Evolutionary conservation across 2,888 invertebrate genomes (phyloP), one percentile per base, ranked within the genome.

Genomic region (Philopedon plagiatum): DNA sequence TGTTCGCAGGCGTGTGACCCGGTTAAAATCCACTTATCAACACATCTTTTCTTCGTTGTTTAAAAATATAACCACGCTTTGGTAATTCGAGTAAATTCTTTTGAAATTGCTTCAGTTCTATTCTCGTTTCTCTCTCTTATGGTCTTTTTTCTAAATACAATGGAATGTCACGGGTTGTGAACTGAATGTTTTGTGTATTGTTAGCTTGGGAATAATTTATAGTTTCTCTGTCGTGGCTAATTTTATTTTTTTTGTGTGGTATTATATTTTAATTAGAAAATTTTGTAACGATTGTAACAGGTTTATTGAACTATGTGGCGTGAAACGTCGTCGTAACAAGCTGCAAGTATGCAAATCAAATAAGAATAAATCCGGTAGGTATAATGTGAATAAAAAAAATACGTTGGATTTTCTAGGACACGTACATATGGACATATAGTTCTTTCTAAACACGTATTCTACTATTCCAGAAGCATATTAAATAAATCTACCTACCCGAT

Each of bases 1-100:
- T 63, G 63, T 63, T 51, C 34, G 23, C 15, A 9, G 23, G 51
- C 63, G 63, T 63, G 63, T 51, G 63, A 63, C 63, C 63, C 37
- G 63, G 49, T 63, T 63, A 63, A 63, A 37, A 51, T 39, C 49
- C 9, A 11, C 51, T 63, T 63, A 63, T 51, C 63, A 51, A 37
- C 34, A 26, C 44, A 63, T 63, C 32, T 63, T 15, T 51, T 9
- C 46, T 15, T 54, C 51, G 8, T 54, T 54, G 29, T 54, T 49
- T 54, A 51, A 37, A 34, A 51, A 37, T 49, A 5, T 21, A 34
- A 9, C 23, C 49, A 63, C 51, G 63, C 44, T 63, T 49, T 63
- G 51, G 37, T 51, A 51, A 63, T 63, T 49, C 34, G 34, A 37
- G 44, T 51, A 34, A 54, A 63, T 49, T 49, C 63, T 23, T 63